Percentiles rank a stretch among this genome's conserved stretches.
phyloP scores from a whole-genome alignment of 2,113 vertebrate species.

The Prolemur simus region DNA sequence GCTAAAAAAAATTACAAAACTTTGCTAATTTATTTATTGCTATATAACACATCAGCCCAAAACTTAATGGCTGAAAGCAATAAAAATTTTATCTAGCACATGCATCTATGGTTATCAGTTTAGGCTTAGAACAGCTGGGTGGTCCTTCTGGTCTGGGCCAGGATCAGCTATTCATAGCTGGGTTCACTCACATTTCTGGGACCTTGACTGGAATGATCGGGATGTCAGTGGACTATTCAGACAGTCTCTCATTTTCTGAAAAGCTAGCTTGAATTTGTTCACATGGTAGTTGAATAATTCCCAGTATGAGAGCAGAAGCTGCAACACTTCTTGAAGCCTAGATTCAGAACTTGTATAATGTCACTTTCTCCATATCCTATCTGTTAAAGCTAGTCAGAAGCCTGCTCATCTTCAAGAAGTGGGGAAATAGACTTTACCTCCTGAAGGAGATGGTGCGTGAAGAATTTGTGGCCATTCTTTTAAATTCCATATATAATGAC shows the following conservation, averaged over 20 bases:
- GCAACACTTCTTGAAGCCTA: background rate
- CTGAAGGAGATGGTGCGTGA: background rate
- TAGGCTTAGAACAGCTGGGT: background rate
- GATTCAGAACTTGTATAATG: background rate
- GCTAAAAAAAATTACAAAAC: background rate
- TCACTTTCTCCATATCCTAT: background rate
- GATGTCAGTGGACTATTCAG: rapidly evolving
- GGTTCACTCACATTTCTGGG: background rate
- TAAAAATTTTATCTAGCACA: background rate
- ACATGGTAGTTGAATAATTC: background rate
- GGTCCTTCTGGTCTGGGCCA: background rate
- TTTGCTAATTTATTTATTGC: background rate
- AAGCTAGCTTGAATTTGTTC: background rate
- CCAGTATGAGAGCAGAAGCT: background rate
- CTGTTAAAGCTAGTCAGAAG: background rate
- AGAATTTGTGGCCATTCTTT: background rate
- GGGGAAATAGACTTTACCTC: background rate
- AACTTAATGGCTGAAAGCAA: background rate
- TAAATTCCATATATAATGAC: background rate
- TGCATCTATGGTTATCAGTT: background rate
- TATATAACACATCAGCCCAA: background rate
- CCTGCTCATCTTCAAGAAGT: background rate
- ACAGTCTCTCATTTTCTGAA: background rate
- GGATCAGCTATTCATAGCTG: background rate
- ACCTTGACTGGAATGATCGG: background rate